These are phyloP conservation scores for Pygoscelis antarcticus DNA, from an alignment of 2,113 vertebrate genomes.

Conservation along the genomic window DNA sequence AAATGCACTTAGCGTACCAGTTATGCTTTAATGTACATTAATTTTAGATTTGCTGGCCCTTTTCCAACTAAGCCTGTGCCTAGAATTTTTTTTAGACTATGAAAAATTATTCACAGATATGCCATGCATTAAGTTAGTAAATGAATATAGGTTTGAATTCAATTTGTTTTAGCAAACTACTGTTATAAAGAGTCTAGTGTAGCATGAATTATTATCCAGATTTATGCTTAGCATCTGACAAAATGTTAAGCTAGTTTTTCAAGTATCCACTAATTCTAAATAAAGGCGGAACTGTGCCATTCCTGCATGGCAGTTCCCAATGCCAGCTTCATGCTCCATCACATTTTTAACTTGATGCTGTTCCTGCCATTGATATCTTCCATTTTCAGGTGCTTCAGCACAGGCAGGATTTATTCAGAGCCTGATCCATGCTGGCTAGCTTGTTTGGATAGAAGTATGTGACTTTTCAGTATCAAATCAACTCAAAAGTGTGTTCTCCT, in stretches of 20 bases:
- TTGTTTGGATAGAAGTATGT: not conserved
- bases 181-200: constrained; percentile 45
- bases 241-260: constrained; percentile 17
- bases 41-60: constrained; percentile 46
- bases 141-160: constrained; percentile 64
- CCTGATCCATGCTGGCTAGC: not conserved
- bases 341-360: not conserved
- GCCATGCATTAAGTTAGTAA: constrained; percentile 56
- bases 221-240: constrained; percentile 54
- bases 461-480: not conserved
- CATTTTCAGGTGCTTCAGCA: not conserved
- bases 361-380: not conserved
- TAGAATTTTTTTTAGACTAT: not conserved
- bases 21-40: constrained; percentile 54
- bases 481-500: not conserved
- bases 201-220: constrained; percentile 57
- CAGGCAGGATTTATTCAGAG: not conserved
- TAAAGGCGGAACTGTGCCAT: not conserved
- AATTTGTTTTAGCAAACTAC: constrained; percentile 66
- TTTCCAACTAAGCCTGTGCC: constrained; percentile 27
- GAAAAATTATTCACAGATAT: constrained; percentile 63
- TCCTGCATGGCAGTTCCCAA: not conserved
- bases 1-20: constrained; percentile 23
- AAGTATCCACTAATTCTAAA: constrained; percentile 43
- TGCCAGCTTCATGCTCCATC: not conserved